phyloP scores from a whole-genome alignment of 2,888 invertebrate genomes.

The Galerucella nymphaeae region DNA sequence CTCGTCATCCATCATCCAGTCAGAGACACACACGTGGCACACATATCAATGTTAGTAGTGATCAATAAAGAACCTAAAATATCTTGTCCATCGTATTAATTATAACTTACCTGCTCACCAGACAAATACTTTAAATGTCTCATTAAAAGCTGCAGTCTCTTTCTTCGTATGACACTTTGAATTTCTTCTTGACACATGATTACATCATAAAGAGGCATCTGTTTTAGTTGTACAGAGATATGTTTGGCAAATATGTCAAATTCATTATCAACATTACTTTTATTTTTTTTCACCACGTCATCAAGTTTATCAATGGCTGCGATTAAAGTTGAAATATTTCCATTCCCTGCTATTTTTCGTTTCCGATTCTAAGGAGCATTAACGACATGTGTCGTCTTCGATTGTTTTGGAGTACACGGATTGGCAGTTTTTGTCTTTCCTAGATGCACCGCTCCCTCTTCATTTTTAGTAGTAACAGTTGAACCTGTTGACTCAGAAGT shows the following conservation, averaged over 20 bases:
- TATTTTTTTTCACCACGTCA: constrained; percentile 39
- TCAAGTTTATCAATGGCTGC: constrained; percentile 42
- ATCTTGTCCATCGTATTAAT: no score
- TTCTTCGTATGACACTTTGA: not conserved
- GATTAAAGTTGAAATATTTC: constrained; percentile 41
- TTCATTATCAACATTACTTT: constrained; percentile 37
- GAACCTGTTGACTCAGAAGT: constrained; percentile 50
- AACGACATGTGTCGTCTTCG: constrained; percentile 36
- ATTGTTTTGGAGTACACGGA: constrained; percentile 37
- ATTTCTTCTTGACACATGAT: not conserved
- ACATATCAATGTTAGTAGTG: no score
- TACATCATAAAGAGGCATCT: no score
- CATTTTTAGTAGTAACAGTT: constrained; percentile 38
- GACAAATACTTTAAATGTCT: no score
- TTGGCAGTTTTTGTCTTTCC: constrained; percentile 36
- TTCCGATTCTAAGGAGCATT: constrained; percentile 38
- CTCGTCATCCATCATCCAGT: no score
- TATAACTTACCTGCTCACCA: no score
- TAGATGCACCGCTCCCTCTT: not conserved
- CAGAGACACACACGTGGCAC: no score
- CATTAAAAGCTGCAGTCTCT: constrained; percentile 3
- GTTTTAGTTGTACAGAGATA: constrained; percentile 10
- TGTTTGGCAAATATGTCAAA: constrained; percentile 41
- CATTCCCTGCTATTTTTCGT: constrained; percentile 36
- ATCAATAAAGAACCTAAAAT: no score